Conservation (phyloP, 2,888 invertebrate species). For the Parthenolecanium corni region DNA sequence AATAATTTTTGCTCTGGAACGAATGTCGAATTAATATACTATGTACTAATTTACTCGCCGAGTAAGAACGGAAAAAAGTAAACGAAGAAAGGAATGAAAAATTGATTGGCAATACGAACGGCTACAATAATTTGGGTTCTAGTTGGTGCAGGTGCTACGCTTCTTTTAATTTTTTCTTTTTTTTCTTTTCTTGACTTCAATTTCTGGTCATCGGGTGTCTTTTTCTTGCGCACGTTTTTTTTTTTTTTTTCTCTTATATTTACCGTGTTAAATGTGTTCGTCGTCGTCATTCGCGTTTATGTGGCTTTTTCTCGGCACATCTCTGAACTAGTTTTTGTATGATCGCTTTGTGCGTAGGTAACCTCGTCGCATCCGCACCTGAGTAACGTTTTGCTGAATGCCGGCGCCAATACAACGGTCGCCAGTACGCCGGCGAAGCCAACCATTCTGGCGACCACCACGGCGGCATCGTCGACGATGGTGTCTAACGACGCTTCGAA, state of each 20-base stretch:
- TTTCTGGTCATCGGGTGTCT: constrained; percentile 1
- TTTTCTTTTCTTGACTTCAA: background rate
- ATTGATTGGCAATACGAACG: background rate
- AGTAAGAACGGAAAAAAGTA: too few relatives aligned
- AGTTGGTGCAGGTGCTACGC: background rate
- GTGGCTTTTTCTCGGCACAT: too few relatives aligned
- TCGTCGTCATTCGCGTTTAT: too few relatives aligned
- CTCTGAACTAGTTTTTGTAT: background rate
- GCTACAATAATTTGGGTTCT: background rate
- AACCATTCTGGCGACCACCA: background rate
- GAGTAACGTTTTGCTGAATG: constrained; percentile 47
- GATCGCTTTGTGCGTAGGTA: constrained; percentile 38
- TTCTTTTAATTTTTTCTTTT: background rate
- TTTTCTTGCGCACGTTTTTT: background rate
- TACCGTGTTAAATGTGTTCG: background rate
- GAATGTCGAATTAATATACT: too few relatives aligned
- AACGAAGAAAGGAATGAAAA: background rate
- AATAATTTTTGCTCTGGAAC: too few relatives aligned
- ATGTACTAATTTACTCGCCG: too few relatives aligned
- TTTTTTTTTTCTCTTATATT: constrained; percentile 7
- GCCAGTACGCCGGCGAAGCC: background rate
- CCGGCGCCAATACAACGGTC: constrained; percentile 18
- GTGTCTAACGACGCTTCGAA: constrained; percentile 26
- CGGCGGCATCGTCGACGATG: constrained; percentile 2
- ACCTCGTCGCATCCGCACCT: constrained; percentile 49